Evolutionary conservation across 2,888 invertebrate genomes (phyloP).

Genomic region (Yponomeuta sedellus): DNA sequence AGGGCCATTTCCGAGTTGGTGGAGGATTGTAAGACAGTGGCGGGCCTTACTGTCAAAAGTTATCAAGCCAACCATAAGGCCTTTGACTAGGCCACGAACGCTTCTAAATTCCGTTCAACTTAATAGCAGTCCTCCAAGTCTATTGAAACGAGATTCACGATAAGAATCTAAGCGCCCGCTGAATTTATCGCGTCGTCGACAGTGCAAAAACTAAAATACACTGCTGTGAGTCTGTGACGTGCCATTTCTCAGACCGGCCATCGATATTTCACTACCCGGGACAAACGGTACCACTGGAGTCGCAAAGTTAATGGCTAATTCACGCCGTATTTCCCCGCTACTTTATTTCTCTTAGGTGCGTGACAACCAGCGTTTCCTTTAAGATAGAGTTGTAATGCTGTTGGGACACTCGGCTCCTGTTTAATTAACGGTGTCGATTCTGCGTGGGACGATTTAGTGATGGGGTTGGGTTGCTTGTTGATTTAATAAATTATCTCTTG

Average conservation of each 20-base stretch:
- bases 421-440: slow-evolving; percentile 35
- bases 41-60: too few species aligned
- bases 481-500: background rate
- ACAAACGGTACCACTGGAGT: background rate
- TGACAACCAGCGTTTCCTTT: slow-evolving; percentile 41
- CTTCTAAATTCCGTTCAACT: background rate
- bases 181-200: too few species aligned
- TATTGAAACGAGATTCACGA: background rate
- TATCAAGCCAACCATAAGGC: too few species aligned
- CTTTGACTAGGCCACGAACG: too few species aligned
- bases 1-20: too few species aligned
- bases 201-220: background rate
- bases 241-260: background rate
- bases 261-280: slow-evolving; percentile 5
- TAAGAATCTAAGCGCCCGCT: background rate
- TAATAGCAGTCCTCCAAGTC: background rate
- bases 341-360: slow-evolving; percentile 38
- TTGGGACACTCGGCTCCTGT: slow-evolving; percentile 31
- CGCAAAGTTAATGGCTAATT: slow-evolving; percentile 32
- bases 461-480: background rate
- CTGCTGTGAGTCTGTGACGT: background rate
- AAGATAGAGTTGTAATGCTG: slow-evolving; percentile 37
- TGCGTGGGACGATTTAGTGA: slow-evolving; percentile 28
- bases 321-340: slow-evolving; percentile 26
- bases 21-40: too few species aligned